Percentiles rank a stretch among this genome's conserved stretches.
phyloP scores from a whole-genome alignment of 2,888 invertebrate species.

The Lithophane semibrunnea region DNA sequence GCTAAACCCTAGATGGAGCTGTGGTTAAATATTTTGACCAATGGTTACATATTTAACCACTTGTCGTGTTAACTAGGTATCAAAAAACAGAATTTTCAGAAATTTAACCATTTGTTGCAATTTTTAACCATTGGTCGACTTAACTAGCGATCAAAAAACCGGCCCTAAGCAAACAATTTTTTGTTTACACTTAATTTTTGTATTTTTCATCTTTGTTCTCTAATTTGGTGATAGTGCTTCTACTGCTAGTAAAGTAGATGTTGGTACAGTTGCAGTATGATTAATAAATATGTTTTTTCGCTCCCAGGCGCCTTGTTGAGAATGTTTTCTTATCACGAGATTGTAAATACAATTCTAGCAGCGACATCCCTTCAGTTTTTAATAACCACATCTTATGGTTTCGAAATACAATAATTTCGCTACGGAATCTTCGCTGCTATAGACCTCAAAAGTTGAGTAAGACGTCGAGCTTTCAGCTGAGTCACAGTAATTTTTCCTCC shows the following conservation, averaged over 20 bases:
- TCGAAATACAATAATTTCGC: constrained; percentile 25
- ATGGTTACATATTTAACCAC: no score
- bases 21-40: no score
- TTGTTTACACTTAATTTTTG: background rate
- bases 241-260: background rate
- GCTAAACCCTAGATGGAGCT: no score
- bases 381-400: constrained; percentile 27
- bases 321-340: constrained; percentile 17
- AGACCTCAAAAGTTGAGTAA: constrained; percentile 17
- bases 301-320: constrained; percentile 16
- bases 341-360: constrained; percentile 26
- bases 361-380: constrained; percentile 6
- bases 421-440: constrained; percentile 6
- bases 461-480: constrained; percentile 24
- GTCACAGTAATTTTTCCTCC: constrained; percentile 12
- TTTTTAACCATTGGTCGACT: no score
- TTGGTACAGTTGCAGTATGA: background rate
- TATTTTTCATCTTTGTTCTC: background rate
- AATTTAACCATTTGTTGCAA: no score
- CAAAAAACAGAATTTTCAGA: no score
- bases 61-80: no score
- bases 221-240: background rate
- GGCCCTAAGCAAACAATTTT: background rate
- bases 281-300: background rate
- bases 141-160: no score